These are phyloP conservation scores for Holacanthus passer DNA, from an alignment of 2,113 vertebrate genomes.

Conservation along the genomic window DNA sequence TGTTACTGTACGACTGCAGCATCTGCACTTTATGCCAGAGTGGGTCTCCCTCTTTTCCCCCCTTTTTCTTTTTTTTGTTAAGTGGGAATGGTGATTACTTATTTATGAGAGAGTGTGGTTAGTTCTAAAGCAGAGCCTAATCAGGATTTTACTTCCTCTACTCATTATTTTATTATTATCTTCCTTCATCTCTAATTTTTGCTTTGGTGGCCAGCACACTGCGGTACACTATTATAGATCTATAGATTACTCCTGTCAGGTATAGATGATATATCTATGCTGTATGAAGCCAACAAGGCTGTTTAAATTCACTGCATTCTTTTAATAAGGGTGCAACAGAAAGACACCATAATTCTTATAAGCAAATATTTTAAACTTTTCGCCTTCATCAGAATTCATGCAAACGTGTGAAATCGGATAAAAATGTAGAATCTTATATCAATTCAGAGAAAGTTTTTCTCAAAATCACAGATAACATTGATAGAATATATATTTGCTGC, in stretches of 20 bases:
- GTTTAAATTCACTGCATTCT: not conserved
- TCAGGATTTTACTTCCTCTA: constrained; percentile 43
- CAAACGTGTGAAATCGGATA: not conserved
- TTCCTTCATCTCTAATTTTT: constrained; percentile 20
- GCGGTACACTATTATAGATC: not conserved
- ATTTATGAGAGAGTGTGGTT: constrained; percentile 64
- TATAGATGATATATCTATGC: not conserved
- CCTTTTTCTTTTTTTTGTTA: not conserved
- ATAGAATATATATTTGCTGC: not conserved
- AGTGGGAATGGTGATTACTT: constrained; percentile 51
- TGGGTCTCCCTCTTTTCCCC: not conserved
- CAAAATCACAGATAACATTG: not conserved
- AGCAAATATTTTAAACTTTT: not conserved
- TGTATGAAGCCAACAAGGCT: not conserved
- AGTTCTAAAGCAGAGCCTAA: constrained; percentile 21
- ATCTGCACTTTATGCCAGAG: constrained; percentile 37
- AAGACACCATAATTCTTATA: not conserved
- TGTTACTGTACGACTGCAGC: constrained; percentile 50
- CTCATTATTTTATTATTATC: constrained; percentile 42
- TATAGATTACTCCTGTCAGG: not conserved
- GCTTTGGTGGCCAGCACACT: constrained; percentile 4
- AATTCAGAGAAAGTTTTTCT: not conserved
- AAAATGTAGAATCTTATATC: not conserved
- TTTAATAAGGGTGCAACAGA: not conserved
- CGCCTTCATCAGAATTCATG: not conserved